Base-by-base conservation (phyloP, 2,888 invertebrate species). In the Acleris holmiana region DNA sequence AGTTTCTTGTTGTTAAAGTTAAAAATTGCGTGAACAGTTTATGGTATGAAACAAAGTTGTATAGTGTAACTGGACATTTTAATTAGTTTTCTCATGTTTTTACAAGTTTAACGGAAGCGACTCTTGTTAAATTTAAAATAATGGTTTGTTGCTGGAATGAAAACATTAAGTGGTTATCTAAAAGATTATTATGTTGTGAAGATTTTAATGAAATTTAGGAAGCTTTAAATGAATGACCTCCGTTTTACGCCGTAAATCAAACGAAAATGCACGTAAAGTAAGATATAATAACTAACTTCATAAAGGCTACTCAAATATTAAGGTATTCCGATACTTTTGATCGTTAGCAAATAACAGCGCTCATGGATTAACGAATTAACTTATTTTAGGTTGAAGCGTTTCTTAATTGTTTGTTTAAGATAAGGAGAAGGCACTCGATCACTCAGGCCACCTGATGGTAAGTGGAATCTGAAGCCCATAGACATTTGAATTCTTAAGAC, bases 41-140 rank as follows among this genome's bases (percentile, higher is more conserved):
- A 21, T 46, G 21, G 40, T 49, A 56, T 25, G 53, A 41, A 63
- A 51, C 61, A 66, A 47, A 68, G 50, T 61, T 59, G 50, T 57
- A 64, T 55, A 48, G 53, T 62, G 60, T 70, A 73, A 71, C 69
- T 70, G 72, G 67, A 69, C 57, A 71, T 72, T 70, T 66, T 73
- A 74, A 76, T 75, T 73, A 68, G 54, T 69, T 73, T 75, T 74
- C 73, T 68, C 72, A 73, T 73, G 67, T 68, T 66, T 63, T 58
- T 67, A 65, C 61, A 55, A 67, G 58, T 65, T 71, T 62, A 55
- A 69, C 71, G 70, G 72, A 74, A 72, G 65, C 63, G 54, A 35
- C 41, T 67, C 71, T 71, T 67, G 72, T 72, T 69, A 49, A 53
- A 48, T 70, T 68, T 69, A 67, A 72, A 71, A 68, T 68, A 67